Percentiles rank a stretch among this genome's conserved stretches.
These are phyloP conservation scores for Erynnis tages DNA, from an alignment of 2,888 invertebrate species.

Conservation along the genomic window DNA sequence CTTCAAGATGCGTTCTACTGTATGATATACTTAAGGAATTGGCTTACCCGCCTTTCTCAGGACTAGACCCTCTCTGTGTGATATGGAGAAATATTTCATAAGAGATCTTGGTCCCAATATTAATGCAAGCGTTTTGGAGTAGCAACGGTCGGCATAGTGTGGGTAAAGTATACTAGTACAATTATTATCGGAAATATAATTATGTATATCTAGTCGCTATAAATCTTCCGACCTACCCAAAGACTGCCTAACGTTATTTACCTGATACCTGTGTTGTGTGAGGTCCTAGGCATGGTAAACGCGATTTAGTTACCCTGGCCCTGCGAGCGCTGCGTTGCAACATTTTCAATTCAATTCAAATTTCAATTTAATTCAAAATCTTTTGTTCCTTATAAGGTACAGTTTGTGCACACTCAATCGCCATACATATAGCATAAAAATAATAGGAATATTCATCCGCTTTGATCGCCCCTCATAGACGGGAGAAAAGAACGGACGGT, in stretches of 20 bases:
- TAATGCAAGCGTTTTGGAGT: constrained; percentile 44
- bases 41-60: no score
- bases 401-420: no score
- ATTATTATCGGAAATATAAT: constrained; percentile 37
- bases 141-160: constrained; percentile 51
- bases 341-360: constrained; percentile 35
- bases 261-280: constrained; percentile 68
- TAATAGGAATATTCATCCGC: no score
- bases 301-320: constrained; percentile 55
- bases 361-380: no score
- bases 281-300: constrained; percentile 57
- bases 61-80: no score
- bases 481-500: no score
- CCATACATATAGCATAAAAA: no score
- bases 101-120: constrained; percentile 38
- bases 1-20: no score
- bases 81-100: constrained; percentile 37
- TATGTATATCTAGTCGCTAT: constrained; percentile 62
- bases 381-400: no score
- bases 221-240: constrained; percentile 81
- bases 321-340: constrained; percentile 66
- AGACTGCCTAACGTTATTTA: constrained; percentile 79
- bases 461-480: no score
- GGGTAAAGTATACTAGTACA: constrained; percentile 43
- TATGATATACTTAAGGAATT: no score